Conservation (phyloP, 2,888 invertebrate genomes). For the Aelia acuminata region DNA sequence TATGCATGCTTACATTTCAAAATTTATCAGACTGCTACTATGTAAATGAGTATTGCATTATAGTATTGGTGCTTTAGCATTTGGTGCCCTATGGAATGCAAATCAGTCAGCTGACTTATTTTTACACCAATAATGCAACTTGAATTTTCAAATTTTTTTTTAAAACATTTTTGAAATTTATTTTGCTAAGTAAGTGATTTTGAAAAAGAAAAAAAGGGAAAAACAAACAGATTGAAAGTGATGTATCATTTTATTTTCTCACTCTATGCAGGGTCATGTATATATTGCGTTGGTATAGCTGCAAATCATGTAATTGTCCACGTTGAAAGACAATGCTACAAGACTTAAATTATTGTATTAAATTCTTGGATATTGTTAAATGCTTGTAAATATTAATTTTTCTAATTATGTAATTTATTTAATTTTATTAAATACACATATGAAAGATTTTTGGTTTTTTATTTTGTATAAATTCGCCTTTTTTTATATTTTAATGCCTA, state of each 20-base stretch:
- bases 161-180: constrained; percentile 1
- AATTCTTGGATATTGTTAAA: constrained; percentile 64
- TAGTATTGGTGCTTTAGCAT: constrained; percentile 58
- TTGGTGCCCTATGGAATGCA: constrained; percentile 46
- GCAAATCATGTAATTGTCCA: constrained; percentile 63
- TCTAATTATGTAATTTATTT: constrained; percentile 66
- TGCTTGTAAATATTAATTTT: constrained; percentile 65
- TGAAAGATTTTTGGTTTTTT: constrained; percentile 60
- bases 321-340: constrained; percentile 65
- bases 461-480: not conserved
- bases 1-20: constrained; percentile 49
- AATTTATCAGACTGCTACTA: constrained; percentile 53
- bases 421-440: constrained; percentile 66
- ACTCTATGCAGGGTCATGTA: constrained; percentile 64
- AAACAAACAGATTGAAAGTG: constrained; percentile 6
- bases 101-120: constrained; percentile 14
- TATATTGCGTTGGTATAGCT: constrained; percentile 61
- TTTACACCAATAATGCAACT: constrained; percentile 2
- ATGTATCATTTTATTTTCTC: constrained; percentile 53
- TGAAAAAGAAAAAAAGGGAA: not conserved
- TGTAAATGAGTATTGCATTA: constrained; percentile 41
- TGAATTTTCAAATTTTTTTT: not conserved
- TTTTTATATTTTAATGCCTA: too few species aligned
- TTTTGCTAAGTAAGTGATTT: constrained; percentile 46
- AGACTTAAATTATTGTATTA: constrained; percentile 64